Conservation (phyloP, 2,113 vertebrate genomes). For the Candoia aspera region DNA sequence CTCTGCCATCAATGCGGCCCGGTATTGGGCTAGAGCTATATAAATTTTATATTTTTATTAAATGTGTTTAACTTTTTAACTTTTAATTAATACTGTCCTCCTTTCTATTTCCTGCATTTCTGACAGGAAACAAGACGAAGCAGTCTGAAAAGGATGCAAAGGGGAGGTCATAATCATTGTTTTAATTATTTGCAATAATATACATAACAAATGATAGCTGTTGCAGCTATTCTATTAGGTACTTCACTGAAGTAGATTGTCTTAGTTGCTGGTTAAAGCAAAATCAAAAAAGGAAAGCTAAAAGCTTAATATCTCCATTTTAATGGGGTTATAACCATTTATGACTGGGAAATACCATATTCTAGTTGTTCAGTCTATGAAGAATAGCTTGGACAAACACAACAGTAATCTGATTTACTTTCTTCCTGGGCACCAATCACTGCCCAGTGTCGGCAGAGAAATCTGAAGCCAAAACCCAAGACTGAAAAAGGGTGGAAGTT, state of each 20-base stretch:
- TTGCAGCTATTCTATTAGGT: slow-evolving; percentile 11
- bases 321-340: slow-evolving; percentile 5
- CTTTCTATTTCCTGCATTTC: too few relatives aligned
- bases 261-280: slow-evolving; percentile 13
- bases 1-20: too few relatives aligned
- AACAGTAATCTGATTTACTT: background rate
- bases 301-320: slow-evolving; percentile 22
- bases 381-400: slow-evolving; percentile 28
- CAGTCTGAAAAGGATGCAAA: slow-evolving; percentile 2
- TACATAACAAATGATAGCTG: background rate
- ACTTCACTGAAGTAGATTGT: slow-evolving; percentile 24
- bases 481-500: slow-evolving; percentile 24
- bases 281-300: slow-evolving; percentile 23
- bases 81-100: too few relatives aligned
- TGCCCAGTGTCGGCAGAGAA: background rate
- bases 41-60: too few relatives aligned
- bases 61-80: too few relatives aligned
- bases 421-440: slow-evolving; percentile 1
- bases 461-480: background rate
- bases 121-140: too few relatives aligned
- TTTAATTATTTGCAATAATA: background rate
- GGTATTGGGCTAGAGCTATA: too few relatives aligned
- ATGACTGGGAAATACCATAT: background rate
- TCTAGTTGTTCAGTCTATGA: slow-evolving; percentile 3
- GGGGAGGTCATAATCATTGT: slow-evolving; percentile 13